Evolutionary conservation across 2,113 vertebrate species (phyloP), one percentile per base, ranked within the genome.

Genomic region (Microcebus murinus): DNA sequence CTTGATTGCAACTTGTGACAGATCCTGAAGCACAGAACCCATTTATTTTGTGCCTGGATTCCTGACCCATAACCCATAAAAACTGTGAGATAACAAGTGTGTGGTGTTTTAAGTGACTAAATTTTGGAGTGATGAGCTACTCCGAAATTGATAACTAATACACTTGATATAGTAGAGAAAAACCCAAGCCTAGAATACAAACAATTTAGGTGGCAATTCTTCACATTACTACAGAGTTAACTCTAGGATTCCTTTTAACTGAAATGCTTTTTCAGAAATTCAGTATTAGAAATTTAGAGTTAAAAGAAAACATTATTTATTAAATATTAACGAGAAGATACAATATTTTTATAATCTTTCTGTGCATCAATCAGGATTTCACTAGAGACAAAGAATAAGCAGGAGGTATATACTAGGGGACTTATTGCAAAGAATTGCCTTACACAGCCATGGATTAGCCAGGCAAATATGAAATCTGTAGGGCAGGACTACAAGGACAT

Each of bases 401-500:
- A 55, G 23, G 34, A 57, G 3, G 1, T 17, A 36, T 8, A 4
- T 11, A 55, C n/a, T 23, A 71, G 29, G 13, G 17, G 27, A 59
- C n/a, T 34, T 48, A 50, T 1, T 71, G 17, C 23, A 57, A 48
- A 65, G 20, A 55, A 93, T 39, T 29, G 13, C 20, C 10, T 61
- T 31, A 12, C 0, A 0, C 0, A 4, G 7, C 1, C 13, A 25
- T 36, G 12, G 52, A 10, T 73, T 45, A 29, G 29, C 0, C 2
- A 21, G 8, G 39, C 12, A 39, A 27, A 31, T 61, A 50, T n/a
- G 31, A 52, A 82, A 77, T 31, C 20, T 13, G 1, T 4, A 45
- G 27, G 25, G 20, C 3, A 3, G 9, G 15, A n/a, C 11, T 2
- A 8, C 7, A 31, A 68, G 8, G 25, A 9, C 0, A 59, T 8